Evolutionary conservation across 1,140 invertebrate genomes (phyloP), one percentile per base, ranked within the genome.

Genomic region (Procambarus virginalis): DNA sequence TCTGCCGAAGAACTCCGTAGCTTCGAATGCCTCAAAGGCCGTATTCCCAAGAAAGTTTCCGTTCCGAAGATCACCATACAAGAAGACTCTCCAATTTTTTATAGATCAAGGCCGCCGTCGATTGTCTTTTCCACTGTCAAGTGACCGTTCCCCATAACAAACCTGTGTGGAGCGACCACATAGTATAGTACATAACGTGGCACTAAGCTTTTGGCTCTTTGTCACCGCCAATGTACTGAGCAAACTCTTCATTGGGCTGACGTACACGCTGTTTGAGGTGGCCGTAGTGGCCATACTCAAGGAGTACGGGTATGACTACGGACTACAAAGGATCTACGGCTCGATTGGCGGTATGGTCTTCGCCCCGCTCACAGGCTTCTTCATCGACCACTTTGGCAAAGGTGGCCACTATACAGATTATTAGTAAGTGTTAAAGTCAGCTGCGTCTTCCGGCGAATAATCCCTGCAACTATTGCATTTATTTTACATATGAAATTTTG

Each of bases 301-400:
- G 55, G 89, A 92, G 60, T 82, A 78, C 51, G 89, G 86, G 46
- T 85, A 91, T 60, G 89, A 92, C 80, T 92, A 92, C 77, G 91
- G 91, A 2, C 88, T 92, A 0, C 91, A 92, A 76, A 84, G 91
- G 46, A 84, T 92, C 58, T 89, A 92, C 58, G 91, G 91, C n/a
- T 92, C 91, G 17, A 22, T 92, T 60, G 91, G 91, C 8, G 91
- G 89, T 6, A 92, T 92, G 91, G 86, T 92, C 14, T 89, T 91
- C 20, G 91, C 91, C 2, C 91, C 91, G 20, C 75, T 92, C 17
- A 70, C 91, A 5, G 91, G 91, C 2, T 85, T 91, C 60, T 70
- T 91, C 51, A 91, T 92, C 9, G 91, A 92, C 70, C 58, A 85
- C 49, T 80, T 91, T 75, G 91, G 91, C 17, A 85, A 91, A 22